phyloP scores from a whole-genome alignment of 1,140 invertebrate species.

The Glomeris maerens region DNA sequence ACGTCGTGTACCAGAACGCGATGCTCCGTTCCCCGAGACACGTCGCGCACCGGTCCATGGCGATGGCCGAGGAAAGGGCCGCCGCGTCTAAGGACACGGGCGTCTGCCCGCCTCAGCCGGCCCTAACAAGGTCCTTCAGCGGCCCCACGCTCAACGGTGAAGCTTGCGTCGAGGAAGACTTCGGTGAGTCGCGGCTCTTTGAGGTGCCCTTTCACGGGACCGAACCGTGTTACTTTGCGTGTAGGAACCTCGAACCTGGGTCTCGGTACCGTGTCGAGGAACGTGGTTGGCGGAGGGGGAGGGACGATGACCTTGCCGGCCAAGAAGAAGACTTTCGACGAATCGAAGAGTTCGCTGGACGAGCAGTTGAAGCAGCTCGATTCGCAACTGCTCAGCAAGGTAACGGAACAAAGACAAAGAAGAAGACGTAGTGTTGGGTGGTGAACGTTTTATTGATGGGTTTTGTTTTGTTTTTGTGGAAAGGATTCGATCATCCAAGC shows the following conservation, averaged over 20 bases:
- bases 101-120: slow-evolving; percentile 24
- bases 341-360: slow-evolving; percentile 42
- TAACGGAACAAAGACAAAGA: slow-evolving; percentile 29
- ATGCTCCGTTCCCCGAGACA: slow-evolving; percentile 35
- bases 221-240: slow-evolving; percentile 11
- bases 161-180: slow-evolving; percentile 4
- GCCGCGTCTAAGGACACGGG: slow-evolving; percentile 32
- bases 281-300: too few species aligned
- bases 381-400: slow-evolving; percentile 50
- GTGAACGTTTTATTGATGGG: slow-evolving; percentile 7
- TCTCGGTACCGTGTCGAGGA: too few species aligned
- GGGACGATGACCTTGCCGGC: too few species aligned
- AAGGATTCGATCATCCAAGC: slow-evolving; percentile 62
- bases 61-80: slow-evolving; percentile 16
- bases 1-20: slow-evolving; percentile 28
- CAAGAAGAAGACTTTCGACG: too few species aligned
- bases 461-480: slow-evolving; percentile 15
- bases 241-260: slow-evolving; percentile 18
- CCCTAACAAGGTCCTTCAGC: slow-evolving; percentile 22
- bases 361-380: slow-evolving; percentile 68
- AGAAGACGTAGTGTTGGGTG: slow-evolving; percentile 14
- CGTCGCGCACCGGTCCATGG: slow-evolving; percentile 36
- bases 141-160: slow-evolving; percentile 10
- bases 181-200: slow-evolving; percentile 9
- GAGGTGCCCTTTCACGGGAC: neutral